phyloP scores from a whole-genome alignment of 2,113 vertebrate species.

The Tetraodon nigroviridis region DNA sequence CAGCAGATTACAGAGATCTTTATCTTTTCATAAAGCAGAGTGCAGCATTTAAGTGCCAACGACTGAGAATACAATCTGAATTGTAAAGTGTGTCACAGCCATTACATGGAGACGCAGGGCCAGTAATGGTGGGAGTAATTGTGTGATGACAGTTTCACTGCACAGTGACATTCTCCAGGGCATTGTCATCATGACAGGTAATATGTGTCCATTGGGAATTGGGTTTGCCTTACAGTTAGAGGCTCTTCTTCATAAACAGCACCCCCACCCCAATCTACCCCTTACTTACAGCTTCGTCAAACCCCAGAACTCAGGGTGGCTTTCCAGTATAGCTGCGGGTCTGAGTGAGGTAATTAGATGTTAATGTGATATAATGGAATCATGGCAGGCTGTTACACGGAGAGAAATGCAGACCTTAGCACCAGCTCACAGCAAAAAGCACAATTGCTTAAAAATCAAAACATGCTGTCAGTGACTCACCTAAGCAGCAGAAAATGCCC shows the following conservation, averaged over 20 bases:
- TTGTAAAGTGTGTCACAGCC: slow-evolving; percentile 70
- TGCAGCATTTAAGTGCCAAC: slow-evolving; percentile 73
- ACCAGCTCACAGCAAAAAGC: slow-evolving; percentile 64
- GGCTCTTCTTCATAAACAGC: slow-evolving; percentile 60
- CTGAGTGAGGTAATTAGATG: slow-evolving; percentile 65
- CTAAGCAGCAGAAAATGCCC: slow-evolving; percentile 83
- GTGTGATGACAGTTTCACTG: slow-evolving; percentile 79
- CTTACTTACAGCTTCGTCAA: slow-evolving; percentile 67
- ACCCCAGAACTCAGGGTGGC: slow-evolving; percentile 43
- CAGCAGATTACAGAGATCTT: slow-evolving; percentile 73
- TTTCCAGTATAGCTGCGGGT: slow-evolving; percentile 58
- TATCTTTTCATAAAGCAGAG: slow-evolving; percentile 75
- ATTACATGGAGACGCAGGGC: slow-evolving; percentile 68
- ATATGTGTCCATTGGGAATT: slow-evolving; percentile 62
- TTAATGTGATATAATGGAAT: slow-evolving; percentile 69
- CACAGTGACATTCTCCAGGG: slow-evolving; percentile 68
- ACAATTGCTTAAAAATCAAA: slow-evolving; percentile 85
- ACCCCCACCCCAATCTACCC: slow-evolving; percentile 31
- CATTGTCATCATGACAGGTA: slow-evolving; percentile 76
- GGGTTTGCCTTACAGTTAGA: slow-evolving; percentile 59
- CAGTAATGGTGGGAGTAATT: slow-evolving; percentile 76
- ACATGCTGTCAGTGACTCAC: slow-evolving; percentile 86
- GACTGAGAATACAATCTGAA: slow-evolving; percentile 73
- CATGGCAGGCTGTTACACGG: slow-evolving; percentile 54
- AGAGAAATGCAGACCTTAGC: slow-evolving; percentile 52